Conservation (phyloP, 2,113 vertebrate genomes). For the Myrmecophaga tridactyla region DNA sequence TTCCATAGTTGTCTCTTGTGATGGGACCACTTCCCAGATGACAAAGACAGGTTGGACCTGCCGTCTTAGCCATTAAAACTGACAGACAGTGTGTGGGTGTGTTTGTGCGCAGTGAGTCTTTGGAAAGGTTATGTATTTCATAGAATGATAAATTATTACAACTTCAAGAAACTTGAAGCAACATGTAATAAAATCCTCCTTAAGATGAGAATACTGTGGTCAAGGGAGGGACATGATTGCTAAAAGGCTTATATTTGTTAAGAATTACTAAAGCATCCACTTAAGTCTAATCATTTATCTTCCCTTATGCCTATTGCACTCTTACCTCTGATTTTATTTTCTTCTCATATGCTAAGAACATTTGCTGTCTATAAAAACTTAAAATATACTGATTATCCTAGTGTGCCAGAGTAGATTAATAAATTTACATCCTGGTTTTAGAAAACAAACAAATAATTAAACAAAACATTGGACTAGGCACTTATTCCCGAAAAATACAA, state of each 20-base stretch:
- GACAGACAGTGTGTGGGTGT: neutral
- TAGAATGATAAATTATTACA: neutral
- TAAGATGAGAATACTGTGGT: neutral
- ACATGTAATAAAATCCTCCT: conserved; percentile 6
- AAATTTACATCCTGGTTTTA: neutral
- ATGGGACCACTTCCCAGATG: neutral
- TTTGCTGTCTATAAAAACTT: neutral
- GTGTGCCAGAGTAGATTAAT: neutral
- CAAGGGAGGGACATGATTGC: neutral
- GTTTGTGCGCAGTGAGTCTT: neutral
- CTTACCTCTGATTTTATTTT: conserved; percentile 2
- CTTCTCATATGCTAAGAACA: neutral
- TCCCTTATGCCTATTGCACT: neutral
- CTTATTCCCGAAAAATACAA: neutral
- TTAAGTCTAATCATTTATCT: conserved; percentile 4
- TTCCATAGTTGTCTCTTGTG: neutral
- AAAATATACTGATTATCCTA: conserved; percentile 1
- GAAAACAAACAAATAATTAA: neutral
- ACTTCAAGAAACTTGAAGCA: conserved; percentile 1
- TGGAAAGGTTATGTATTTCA: neutral
- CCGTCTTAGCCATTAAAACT: neutral
- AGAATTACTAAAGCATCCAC: conserved; percentile 6
- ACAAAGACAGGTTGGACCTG: neutral
- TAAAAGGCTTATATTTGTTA: neutral
- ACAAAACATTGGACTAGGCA: neutral